Base-by-base conservation (phyloP, 2,888 invertebrate species). In the Halictus ligatus region DNA sequence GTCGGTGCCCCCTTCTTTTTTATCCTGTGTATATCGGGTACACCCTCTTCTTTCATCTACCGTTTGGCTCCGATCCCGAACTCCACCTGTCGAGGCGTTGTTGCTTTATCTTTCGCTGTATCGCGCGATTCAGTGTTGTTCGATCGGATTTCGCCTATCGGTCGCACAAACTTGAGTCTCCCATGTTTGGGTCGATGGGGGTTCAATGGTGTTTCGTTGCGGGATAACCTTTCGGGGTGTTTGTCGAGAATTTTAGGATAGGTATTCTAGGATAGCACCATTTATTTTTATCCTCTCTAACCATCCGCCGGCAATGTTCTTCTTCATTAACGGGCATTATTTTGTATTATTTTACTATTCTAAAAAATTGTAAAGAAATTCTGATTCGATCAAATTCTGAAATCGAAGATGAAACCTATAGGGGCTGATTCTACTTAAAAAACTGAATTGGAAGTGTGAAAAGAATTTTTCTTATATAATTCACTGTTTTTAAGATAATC, bases 1-100 rank as follows among this genome's bases (percentile, higher is more conserved):
- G 79, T 87, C 80, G 87, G 75, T 83, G 84, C 78, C 83, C 79
- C 84, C 72, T 89, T 85, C 21, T 86, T 88, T 81, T 88, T 81
- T 35, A 54, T 58, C 78, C 78, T 58, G 60, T 80, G 78, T 82
- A 84, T 80, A 81, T 74, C 69, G 77, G 79, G 29, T 80, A 29
- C 71, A n/a, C 80, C 81, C 76, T 82, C 40, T 75, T 76, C 72
- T 80, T 80, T 85, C 43, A 80, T 79, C 80, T 78, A 54, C 72
- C 25, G 71, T 29, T 84, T 83, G 84, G 86, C 80, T 79, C 81
- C 40, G 77, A 58, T 86, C 86, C 88, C 89, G 88, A 88, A 84
- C 69, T 83, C 73, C 78, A 78, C 78, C 84, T 83, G 85, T 25
- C 84, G 25, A 75, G 58, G 58, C 85, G 75, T 81, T 81, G 76